phyloP scores from a whole-genome alignment of 2,888 invertebrate species.

The Blastobasis lacticolella region DNA sequence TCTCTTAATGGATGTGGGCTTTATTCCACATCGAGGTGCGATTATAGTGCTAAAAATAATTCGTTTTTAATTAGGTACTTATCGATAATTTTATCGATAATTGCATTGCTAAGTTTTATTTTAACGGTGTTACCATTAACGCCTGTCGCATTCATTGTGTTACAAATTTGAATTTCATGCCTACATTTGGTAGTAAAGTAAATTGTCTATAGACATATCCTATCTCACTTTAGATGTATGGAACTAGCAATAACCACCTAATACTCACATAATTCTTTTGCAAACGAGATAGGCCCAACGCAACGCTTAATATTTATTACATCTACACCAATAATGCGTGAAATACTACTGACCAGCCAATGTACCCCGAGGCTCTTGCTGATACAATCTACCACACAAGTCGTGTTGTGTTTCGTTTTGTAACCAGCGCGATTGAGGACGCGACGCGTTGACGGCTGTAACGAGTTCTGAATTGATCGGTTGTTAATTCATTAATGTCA shows the following conservation, averaged over 20 bases:
- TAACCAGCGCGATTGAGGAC: background rate
- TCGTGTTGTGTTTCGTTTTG: too few relatives aligned
- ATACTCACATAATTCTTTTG: background rate
- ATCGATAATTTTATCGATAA: background rate
- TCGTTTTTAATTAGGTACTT: too few relatives aligned
- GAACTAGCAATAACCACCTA: too few relatives aligned
- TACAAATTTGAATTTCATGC: too few relatives aligned
- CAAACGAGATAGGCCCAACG: conserved; percentile 5
- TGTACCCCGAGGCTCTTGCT: conserved; percentile 13
- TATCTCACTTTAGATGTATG: too few relatives aligned
- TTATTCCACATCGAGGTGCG: too few relatives aligned
- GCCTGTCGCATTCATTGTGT: background rate
- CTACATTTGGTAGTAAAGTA: too few relatives aligned
- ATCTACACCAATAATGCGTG: conserved; percentile 29
- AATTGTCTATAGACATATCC: too few relatives aligned
- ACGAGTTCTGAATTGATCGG: background rate
- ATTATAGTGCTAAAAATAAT: too few relatives aligned
- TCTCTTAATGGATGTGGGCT: too few relatives aligned
- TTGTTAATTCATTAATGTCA: background rate
- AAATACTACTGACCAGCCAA: conserved; percentile 18
- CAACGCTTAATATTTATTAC: conserved; percentile 25
- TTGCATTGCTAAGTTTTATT: background rate
- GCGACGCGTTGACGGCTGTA: background rate
- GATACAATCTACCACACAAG: too few relatives aligned
- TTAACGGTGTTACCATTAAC: background rate